Conservation (phyloP, 2,888 invertebrate species). For the Caenorhabditis imperialis region DNA sequence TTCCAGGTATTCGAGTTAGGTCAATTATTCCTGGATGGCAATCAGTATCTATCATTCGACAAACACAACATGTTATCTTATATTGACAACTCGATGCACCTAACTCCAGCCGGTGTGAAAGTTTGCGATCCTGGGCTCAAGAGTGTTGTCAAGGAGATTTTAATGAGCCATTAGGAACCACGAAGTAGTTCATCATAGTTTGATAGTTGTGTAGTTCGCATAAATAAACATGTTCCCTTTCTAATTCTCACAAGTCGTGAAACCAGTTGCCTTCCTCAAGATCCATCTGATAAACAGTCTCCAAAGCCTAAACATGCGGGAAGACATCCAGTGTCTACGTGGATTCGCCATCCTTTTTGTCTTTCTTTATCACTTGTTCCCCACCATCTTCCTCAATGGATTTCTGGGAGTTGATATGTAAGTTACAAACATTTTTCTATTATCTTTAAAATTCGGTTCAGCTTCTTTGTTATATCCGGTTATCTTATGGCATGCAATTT, state of each 20-base stretch:
- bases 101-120: conserved; percentile 28
- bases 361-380: conserved; percentile 34
- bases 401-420: conserved; percentile 47
- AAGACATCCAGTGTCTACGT: conserved; percentile 38
- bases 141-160: conserved; percentile 13
- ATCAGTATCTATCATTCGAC: conserved; percentile 33
- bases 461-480: conserved; percentile 44
- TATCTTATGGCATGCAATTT: conserved; percentile 28
- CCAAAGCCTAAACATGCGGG: too few relatives aligned
- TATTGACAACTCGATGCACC: conserved; percentile 33
- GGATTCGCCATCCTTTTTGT: conserved; percentile 33
- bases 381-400: conserved; percentile 32
- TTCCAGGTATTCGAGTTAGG: conserved; percentile 39
- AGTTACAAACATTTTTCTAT: neutral
- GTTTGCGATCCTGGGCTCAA: conserved; percentile 17
- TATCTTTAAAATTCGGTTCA: neutral
- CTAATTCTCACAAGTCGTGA: neutral
- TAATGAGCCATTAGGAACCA: neutral
- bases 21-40: conserved; percentile 12
- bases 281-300: too few relatives aligned
- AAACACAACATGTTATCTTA: conserved; percentile 13
- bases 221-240: neutral
- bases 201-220: neutral
- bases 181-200: neutral
- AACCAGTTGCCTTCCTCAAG: conserved; percentile 5